Conservation (phyloP, 2,113 vertebrate genomes). For the Fregata magnificens region DNA sequence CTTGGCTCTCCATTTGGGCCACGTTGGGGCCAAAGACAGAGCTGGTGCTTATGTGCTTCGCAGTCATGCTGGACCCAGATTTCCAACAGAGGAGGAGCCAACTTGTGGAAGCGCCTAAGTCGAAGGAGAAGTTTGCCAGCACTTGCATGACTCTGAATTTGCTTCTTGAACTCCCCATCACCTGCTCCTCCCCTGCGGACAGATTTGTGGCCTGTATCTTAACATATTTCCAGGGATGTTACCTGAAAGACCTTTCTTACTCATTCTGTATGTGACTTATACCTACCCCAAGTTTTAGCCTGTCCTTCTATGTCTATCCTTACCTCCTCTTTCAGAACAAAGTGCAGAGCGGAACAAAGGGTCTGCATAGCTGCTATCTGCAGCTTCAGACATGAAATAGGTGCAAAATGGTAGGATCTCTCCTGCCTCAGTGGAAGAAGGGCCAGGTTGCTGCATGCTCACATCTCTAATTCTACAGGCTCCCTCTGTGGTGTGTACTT, state of each 20-base stretch:
- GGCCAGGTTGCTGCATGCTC: neutral
- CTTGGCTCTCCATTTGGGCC: neutral
- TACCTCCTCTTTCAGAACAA: neutral
- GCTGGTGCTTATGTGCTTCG: neutral
- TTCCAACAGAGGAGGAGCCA: neutral
- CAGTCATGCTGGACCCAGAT: rapidly evolving
- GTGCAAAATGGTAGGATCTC: no score
- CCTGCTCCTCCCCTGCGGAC: neutral
- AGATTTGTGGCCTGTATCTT: neutral
- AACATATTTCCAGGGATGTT: neutral
- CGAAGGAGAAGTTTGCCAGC: neutral
- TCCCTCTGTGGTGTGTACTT: neutral
- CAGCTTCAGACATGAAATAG: rapidly evolving
- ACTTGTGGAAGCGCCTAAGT: rapidly evolving
- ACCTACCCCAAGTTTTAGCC: neutral
- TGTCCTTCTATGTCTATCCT: neutral
- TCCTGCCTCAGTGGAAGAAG: neutral
- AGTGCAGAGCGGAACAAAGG: neutral
- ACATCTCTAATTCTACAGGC: no score
- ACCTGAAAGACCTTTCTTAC: neutral
- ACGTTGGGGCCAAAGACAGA: neutral
- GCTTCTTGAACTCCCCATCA: neutral
- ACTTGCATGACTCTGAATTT: neutral
- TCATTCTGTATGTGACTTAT: neutral
- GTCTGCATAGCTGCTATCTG: neutral